Percentiles rank a stretch among this genome's conserved stretches.
Conservation (phyloP, 2,113 vertebrate genomes). For the Tenebrosternarchus preto region DNA sequence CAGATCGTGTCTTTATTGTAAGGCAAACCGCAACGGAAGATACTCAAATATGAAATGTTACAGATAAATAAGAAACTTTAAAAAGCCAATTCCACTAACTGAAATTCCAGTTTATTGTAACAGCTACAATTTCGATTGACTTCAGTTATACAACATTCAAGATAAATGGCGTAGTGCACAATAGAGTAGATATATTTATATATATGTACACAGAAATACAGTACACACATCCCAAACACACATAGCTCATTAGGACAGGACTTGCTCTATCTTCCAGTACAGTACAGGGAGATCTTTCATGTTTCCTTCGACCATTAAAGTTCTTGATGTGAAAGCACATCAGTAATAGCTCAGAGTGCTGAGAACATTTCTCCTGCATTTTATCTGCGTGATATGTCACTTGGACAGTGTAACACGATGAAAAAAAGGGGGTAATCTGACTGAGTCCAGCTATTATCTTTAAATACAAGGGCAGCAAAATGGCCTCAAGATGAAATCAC, state of each 20-base stretch:
- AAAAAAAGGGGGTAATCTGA: constrained; percentile 10
- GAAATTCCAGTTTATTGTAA: constrained; percentile 79
- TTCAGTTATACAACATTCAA: constrained; percentile 46
- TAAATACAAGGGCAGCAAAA: constrained; percentile 20
- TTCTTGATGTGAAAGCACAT: constrained; percentile 37
- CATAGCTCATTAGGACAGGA: constrained; percentile 32
- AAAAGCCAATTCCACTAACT: constrained; percentile 57
- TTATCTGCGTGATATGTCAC: constrained; percentile 7
- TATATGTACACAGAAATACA: constrained; percentile 45
- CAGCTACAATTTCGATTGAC: constrained; percentile 64
- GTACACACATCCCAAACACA: constrained; percentile 42
- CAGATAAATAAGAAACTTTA: constrained; percentile 61
- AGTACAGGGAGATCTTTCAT: constrained; percentile 37
- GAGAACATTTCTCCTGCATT: constrained; percentile 14
- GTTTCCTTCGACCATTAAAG: constrained; percentile 17
- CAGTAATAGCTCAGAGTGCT: constrained; percentile 14
- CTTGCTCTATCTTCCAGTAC: constrained; percentile 32
- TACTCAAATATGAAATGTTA: constrained; percentile 51
- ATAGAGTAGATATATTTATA: constrained; percentile 51
- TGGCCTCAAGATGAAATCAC: constrained; percentile 2
- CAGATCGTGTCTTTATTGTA: constrained; percentile 47
- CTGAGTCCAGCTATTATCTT: constrained; percentile 6
- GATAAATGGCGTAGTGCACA: constrained; percentile 57
- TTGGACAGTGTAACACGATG: constrained; percentile 1
- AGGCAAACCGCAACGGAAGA: constrained; percentile 35